Percentiles rank a stretch among this genome's conserved stretches.
Evolutionary conservation across 1,140 invertebrate genomes (phyloP).

Genomic region (Hestina assimilis): DNA sequence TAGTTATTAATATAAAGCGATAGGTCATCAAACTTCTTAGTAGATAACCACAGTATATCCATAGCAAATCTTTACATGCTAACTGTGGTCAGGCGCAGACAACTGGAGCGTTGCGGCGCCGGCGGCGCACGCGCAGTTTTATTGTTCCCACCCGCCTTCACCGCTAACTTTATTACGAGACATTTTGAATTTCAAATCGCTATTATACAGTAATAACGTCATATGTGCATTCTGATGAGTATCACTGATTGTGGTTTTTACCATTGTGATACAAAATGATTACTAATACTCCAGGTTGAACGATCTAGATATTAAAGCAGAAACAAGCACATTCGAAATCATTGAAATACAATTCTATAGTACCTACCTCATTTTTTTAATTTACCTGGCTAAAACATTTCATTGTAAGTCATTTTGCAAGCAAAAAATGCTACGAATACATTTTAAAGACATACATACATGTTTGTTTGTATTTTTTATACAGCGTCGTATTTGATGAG

Average conservation of each 20-base stretch:
- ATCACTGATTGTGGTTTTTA: slow-evolving; percentile 6
- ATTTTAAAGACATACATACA: too few relatives aligned
- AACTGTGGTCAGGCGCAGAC: slow-evolving; percentile 32
- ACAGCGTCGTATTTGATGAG: slow-evolving; percentile 54
- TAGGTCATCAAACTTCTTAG: slow-evolving; percentile 5
- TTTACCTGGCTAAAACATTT: too few relatives aligned
- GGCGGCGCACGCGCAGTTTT: slow-evolving; percentile 51
- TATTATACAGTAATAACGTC: slow-evolving; percentile 33
- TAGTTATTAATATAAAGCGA: background rate
- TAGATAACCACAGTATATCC: background rate
- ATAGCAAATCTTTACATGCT: slow-evolving; percentile 19
- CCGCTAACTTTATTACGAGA: slow-evolving; percentile 49
- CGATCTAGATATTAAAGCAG: too few relatives aligned
- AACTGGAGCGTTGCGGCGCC: slow-evolving; percentile 70
- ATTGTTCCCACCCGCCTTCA: slow-evolving; percentile 46
- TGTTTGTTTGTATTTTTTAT: slow-evolving; percentile 27
- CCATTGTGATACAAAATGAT: background rate
- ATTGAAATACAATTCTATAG: too few relatives aligned
- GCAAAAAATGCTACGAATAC: too few relatives aligned
- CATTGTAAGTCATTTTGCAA: too few relatives aligned
- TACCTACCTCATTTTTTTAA: too few relatives aligned
- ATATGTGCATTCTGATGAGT: slow-evolving; percentile 22
- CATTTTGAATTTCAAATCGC: slow-evolving; percentile 62
- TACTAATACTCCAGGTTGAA: too few relatives aligned
- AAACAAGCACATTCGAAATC: background rate